Percentiles rank a stretch among this genome's conserved stretches.
Conservation (phyloP, 2,888 invertebrate genomes). For the Stenoptilia bipunctidactyla region DNA sequence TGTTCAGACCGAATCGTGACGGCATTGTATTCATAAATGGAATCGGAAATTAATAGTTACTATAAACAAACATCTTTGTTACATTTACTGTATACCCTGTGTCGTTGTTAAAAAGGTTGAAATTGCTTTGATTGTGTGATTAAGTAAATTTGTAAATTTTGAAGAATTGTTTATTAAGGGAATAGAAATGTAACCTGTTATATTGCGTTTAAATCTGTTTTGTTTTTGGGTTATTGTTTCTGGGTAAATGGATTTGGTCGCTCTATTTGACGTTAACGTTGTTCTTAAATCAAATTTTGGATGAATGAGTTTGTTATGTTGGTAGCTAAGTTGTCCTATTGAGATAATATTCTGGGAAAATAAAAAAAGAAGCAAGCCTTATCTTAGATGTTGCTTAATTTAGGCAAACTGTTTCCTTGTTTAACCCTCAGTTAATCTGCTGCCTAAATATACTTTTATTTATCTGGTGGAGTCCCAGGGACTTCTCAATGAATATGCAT, state of each 20-base stretch:
- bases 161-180: not conserved
- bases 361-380: too few relatives aligned
- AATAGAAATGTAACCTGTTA: not conserved
- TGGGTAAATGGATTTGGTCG: too few relatives aligned
- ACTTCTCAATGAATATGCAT: too few relatives aligned
- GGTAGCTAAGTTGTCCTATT: too few relatives aligned
- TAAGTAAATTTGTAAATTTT: not conserved
- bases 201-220: not conserved
- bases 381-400: too few relatives aligned
- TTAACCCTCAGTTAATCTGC: not conserved
- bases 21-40: slow-evolving; percentile 50
- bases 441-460: too few relatives aligned
- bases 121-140: slow-evolving; percentile 14
- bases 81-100: slow-evolving; percentile 2
- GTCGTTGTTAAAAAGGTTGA: slow-evolving; percentile 18
- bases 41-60: slow-evolving; percentile 60
- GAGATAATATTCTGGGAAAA: too few relatives aligned
- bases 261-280: too few relatives aligned
- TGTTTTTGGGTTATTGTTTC: not conserved
- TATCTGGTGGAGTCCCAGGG: too few relatives aligned
- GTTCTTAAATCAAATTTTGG: slow-evolving; percentile 19
- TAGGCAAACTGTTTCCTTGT: too few relatives aligned
- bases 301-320: too few relatives aligned
- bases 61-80: slow-evolving; percentile 21
- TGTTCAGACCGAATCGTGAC: slow-evolving; percentile 47